These are phyloP conservation scores for Oostethus manadensis DNA, from an alignment of 2,113 vertebrate genomes.

Conservation along the genomic window DNA sequence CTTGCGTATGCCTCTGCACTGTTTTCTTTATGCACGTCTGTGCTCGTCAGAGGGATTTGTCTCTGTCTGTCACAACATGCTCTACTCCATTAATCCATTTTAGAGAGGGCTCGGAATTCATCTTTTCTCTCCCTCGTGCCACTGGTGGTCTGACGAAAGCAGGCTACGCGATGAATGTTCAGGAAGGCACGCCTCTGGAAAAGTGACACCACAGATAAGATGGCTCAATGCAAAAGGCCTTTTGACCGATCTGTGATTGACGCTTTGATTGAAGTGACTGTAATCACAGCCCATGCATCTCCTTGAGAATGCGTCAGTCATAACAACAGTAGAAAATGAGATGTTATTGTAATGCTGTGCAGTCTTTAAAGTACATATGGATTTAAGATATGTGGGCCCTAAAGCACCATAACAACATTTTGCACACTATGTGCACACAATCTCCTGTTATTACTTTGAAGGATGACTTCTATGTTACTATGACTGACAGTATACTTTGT, in stretches of 20 bases:
- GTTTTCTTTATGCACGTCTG: conserved; percentile 45
- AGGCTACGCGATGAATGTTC: background rate
- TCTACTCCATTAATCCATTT: conserved; percentile 67
- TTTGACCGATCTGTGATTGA: conserved; percentile 14
- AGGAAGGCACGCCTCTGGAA: conserved; percentile 14
- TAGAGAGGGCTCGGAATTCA: conserved; percentile 43
- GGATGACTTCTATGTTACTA: too few species aligned
- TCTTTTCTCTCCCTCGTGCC: conserved; percentile 25
- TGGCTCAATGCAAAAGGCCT: conserved; percentile 14
- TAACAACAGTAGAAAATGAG: conserved; percentile 1
- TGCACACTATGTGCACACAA: too few species aligned
- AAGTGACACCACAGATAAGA: conserved; percentile 17
- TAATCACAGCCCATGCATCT: conserved; percentile 9
- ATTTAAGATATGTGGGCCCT: background rate
- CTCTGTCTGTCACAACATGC: conserved; percentile 46
- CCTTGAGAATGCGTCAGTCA: background rate
- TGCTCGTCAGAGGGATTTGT: conserved; percentile 53
- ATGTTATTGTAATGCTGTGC: background rate
- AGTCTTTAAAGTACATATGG: background rate
- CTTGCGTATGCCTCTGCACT: conserved; percentile 19
- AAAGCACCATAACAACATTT: too few species aligned
- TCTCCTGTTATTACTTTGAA: background rate
- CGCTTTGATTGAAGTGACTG: conserved; percentile 21
- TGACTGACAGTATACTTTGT: too few species aligned
- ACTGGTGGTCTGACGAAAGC: conserved; percentile 37